phyloP scores from a whole-genome alignment of 2,113 vertebrate genomes.

The Grallaria varia region DNA sequence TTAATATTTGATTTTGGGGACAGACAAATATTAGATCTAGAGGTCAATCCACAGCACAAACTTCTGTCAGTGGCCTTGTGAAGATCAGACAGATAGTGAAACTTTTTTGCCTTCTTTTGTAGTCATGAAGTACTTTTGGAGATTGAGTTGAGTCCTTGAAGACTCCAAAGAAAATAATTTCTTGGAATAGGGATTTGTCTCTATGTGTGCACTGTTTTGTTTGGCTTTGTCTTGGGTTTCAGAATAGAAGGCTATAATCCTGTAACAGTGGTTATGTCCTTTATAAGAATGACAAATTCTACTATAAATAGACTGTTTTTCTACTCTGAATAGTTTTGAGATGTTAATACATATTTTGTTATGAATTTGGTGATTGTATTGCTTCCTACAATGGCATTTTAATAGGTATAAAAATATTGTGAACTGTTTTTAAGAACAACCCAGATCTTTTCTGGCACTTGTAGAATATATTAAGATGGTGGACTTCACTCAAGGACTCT shows the following conservation, averaged over 20 bases:
- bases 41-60: neutral
- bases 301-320: conserved; percentile 62
- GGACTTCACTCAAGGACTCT: neutral
- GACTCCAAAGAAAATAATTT: conserved; percentile 63
- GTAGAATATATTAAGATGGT: neutral
- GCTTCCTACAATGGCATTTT: neutral
- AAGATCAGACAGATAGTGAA: neutral
- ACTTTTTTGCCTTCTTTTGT: neutral
- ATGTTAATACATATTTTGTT: neutral
- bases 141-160: conserved; percentile 36
- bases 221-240: conserved; percentile 51
- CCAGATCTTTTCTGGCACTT: neutral
- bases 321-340: conserved; percentile 31
- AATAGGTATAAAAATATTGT: neutral
- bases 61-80: neutral
- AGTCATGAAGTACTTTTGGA: conserved; percentile 1
- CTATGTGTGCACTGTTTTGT: conserved; percentile 52
- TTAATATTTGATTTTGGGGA: neutral
- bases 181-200: conserved; percentile 48
- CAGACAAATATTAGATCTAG: neutral
- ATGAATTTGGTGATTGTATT: neutral
- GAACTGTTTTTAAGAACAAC: neutral
- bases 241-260: conserved; percentile 46
- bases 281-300: conserved; percentile 52
- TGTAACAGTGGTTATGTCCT: conserved; percentile 29